Evolutionary conservation across 2,113 vertebrate genomes (phyloP), one percentile per base, ranked within the genome.

Genomic region (Helogale parvula): DNA sequence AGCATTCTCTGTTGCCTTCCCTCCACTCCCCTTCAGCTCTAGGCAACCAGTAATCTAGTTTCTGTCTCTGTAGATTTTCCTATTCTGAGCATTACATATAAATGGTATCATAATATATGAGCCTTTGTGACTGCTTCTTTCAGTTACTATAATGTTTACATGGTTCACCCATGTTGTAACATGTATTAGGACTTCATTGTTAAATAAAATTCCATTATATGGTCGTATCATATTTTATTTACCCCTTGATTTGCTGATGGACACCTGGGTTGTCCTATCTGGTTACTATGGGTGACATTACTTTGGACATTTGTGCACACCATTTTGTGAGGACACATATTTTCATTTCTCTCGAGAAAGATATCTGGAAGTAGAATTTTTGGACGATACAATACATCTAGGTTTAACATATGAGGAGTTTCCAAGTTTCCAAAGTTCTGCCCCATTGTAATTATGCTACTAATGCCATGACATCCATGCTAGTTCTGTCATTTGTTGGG

Each of bases 401-500:
- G 7, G 8, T 57, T 65, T 63, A 82, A 83, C 47, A 88, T 35
- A 68, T 29, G 41, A 19, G 88, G 68, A 31, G 25, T 31, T 74
- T 45, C 17, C 85, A 88, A 25, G 68, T 69, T 77, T 77, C 71
- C 47, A 84, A 89, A 77, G n/a, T 72, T 90, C 63, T 71, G 27
- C 4, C 5, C 29, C 27, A 35, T 74, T 85, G 54, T 83, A 77
- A 66, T 71, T 85, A 7, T 72, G 65, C 63, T n/a, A 21, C 79
- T 65, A 83, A 57, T 27, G 72, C 2, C 12, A n/a, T 57, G 27
- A 7, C 3, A 4, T 69, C 10, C 31, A 0, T 60, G 12, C 13
- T 85, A n/a, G 1, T 85, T 71, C 6, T 80, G 35, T 88, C 4
- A 72, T 54, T 66, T 72, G 50, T 57, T 69, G 52, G 27, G 2